Base-by-base conservation (phyloP, 2,113 vertebrate species). In the Dascyllus trimaculatus region DNA sequence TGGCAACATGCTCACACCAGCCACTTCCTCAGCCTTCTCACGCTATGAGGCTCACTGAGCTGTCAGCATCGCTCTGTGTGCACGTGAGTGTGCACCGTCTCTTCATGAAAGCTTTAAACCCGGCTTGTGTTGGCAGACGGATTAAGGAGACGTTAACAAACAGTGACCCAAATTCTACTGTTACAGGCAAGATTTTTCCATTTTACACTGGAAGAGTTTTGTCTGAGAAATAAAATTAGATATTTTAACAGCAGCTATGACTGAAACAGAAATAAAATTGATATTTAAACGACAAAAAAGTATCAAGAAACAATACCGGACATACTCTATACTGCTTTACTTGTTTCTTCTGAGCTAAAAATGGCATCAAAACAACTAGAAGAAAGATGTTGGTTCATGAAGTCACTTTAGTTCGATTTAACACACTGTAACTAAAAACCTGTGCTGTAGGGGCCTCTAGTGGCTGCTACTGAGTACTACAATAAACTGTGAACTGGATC, bases 21-120 rank as follows among this genome's bases (percentile, higher is more conserved):
- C 58, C 71, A 89, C 90, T 89, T 90, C 90, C 87, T 90, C 87
- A 80, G 61, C 49, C 83, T 84, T 89, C 63, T 79, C 90, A 92
- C 87, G 88, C 84, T 15, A 90, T 72, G 78, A 78, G 75, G 66
- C 81, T 82, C 71, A 35, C 38, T 71, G 78, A 71, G 61, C 59
- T 69, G 81, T 82, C 81, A 51, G 22, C 11, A 17, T 49, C 10
- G 21, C 61, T 74, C 38, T 40, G 74, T 35, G 51, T 45, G 67
- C 56, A 46, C 51, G n/a, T 43, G 40, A 43, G n/a, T 43, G 71
- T 45, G 71, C 35, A 18, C 59, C 26, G 6, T 19, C 43, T 54
- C 26, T 32, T 43, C 4, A 56, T 25, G 5, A 71, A 62, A 14
- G 29, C 25, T 49, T 43, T 66, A 53, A 57, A 61, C 26, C 5